A percentile compares a stretch with the other conserved stretches of the same genome.
These are phyloP conservation scores for Platichthys flesus DNA, from an alignment of 2,113 vertebrate genomes.

Conservation along the genomic window DNA sequence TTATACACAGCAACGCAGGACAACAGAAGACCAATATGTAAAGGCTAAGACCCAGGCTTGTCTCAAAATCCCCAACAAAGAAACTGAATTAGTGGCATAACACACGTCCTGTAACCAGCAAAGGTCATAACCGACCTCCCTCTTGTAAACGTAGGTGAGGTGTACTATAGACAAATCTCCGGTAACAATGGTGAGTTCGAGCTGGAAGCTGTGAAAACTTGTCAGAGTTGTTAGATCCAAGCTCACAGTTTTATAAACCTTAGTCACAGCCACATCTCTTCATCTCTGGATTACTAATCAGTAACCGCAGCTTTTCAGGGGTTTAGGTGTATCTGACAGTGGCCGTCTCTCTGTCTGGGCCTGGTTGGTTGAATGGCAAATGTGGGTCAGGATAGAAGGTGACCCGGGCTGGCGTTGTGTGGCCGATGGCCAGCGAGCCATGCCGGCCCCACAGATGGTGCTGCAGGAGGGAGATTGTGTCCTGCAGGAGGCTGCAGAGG, in stretches of 20 bases:
- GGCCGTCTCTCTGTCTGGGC: background rate
- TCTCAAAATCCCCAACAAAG: too few relatives aligned
- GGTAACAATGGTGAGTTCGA: background rate
- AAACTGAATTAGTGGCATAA: too few relatives aligned
- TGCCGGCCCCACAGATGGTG: conserved; percentile 41
- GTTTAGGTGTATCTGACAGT: background rate
- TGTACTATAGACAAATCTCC: background rate
- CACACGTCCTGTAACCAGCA: too few relatives aligned
- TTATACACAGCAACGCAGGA: too few relatives aligned
- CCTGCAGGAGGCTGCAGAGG: conserved; percentile 10
- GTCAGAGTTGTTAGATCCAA: background rate
- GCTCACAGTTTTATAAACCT: background rate
- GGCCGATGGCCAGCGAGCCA: conserved; percentile 7
- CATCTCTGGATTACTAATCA: background rate
- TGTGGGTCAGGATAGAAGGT: conserved; percentile 53
- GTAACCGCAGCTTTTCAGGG: background rate
- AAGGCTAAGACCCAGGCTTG: too few relatives aligned
- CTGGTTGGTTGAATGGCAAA: background rate
- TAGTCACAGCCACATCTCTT: background rate
- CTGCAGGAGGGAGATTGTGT: conserved; percentile 6
- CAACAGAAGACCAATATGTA: too few relatives aligned
- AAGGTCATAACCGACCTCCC: too few relatives aligned
- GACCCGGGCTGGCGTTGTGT: conserved; percentile 3
- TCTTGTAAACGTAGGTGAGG: too few relatives aligned
- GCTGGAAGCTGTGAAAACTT: background rate